Evolutionary conservation across 92 coral and sea anemone genomes (phyloP).

Genomic region (Epizoanthus illoricatus): DNA sequence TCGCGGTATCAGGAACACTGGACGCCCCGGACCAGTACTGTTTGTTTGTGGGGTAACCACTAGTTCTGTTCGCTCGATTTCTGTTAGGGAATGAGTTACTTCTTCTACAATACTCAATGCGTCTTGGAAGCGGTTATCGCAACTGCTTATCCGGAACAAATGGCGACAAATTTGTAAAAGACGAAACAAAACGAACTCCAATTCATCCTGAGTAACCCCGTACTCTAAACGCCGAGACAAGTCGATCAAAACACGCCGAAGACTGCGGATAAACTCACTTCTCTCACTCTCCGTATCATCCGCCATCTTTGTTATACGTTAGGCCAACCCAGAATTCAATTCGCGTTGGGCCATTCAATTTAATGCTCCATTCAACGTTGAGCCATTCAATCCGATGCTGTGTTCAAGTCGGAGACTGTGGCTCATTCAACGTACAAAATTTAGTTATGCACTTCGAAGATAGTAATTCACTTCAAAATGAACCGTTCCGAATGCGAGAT

Average conservation of each 20-base stretch:
- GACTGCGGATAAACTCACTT: too few species aligned
- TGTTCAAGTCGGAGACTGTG: too few species aligned
- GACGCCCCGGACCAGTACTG: constrained; percentile 43
- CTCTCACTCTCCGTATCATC: too few species aligned
- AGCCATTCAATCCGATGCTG: too few species aligned
- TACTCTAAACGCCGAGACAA: constrained; percentile 38
- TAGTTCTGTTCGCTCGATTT: constrained; percentile 14
- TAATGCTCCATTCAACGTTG: too few species aligned
- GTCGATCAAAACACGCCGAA: constrained; percentile 29
- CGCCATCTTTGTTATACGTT: too few species aligned
- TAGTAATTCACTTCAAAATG: too few species aligned
- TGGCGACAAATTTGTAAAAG: constrained; percentile 42
- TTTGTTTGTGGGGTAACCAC: neutral
- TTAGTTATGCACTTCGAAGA: too few species aligned
- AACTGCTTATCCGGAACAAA: constrained; percentile 13
- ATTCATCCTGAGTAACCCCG: constrained; percentile 32
- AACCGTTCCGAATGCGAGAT: too few species aligned
- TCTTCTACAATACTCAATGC: constrained; percentile 33
- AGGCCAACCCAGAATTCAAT: too few species aligned
- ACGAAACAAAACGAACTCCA: constrained; percentile 44
- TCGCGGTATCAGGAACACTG: constrained; percentile 48
- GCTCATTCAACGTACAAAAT: too few species aligned
- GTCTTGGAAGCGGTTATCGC: constrained; percentile 18
- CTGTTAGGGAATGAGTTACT: constrained; percentile 40
- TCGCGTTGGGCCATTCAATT: too few species aligned